Base-by-base conservation (phyloP, 2,888 invertebrate species). In the Ormyrus rosae region DNA sequence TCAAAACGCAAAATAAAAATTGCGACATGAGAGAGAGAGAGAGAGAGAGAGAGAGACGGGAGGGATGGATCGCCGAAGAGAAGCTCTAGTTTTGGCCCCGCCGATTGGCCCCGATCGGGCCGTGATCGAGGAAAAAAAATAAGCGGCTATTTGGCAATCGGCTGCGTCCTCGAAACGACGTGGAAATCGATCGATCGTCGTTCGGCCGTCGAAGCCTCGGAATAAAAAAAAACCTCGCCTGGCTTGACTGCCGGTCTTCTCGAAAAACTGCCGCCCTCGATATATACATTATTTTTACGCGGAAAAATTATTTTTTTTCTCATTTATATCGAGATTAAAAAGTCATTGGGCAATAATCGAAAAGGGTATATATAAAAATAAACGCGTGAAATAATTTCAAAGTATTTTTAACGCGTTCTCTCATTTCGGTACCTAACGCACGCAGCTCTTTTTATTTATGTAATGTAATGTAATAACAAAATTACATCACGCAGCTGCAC, bases 1-100 rank as follows among this genome's bases (percentile, higher is more conserved):
- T 82, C 82, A 78, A 82, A 80, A 82, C 80, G 80, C 78, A 82
- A 80, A 80, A 82, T 82, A 82, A 82, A 82, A 82, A 78, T 82
- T 82, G 78, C 82, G 80, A 80, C 74, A 82, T 75, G 64, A 9
- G 10, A 60, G 51, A 55, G 6, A 9, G 51, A 48, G 13, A 11
- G 10, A n/a, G 4, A 3, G 34, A 56, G 46, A 34, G 10, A 56
- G 58, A 34, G 45, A 78, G 78, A 78, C 34, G 34, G 34, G 34
- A 34, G 34, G 34, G 34, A 34, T 34, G 34, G 34, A 34, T 34
- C 34, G 34, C 50, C 60, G 45, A 65, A 63, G 70, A 74, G 81
- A 72, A 81, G 80, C 80, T 82, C 79, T 79, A 82, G 79, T 80
- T 80, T 82, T 82, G 80, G 80, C 80, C 71, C 65, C 61, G n/a